These are phyloP conservation scores for Hydrolagus colliei DNA, from an alignment of 2,797 vertebrate species.

Conservation along the genomic window DNA sequence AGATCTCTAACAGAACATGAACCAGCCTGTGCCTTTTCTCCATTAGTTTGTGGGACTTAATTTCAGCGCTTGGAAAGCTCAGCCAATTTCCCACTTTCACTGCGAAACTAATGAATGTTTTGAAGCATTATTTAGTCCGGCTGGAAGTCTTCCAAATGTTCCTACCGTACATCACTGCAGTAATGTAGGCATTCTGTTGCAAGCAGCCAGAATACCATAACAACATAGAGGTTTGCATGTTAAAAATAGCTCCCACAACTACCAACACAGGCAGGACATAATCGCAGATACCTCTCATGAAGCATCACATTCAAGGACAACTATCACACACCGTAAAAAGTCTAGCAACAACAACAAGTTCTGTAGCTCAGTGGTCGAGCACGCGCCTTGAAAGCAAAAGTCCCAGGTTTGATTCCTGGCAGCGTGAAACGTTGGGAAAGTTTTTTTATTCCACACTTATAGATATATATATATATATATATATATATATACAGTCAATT, in stretches of 20 bases:
- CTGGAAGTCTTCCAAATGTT: constrained; percentile 13
- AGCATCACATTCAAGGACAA: neutral
- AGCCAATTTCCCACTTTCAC: constrained; percentile 10
- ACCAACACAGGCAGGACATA: neutral
- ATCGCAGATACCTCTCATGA: neutral
- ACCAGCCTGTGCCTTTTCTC: neutral
- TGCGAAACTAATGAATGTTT: constrained; percentile 9
- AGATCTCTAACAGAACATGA: constrained; percentile 20
- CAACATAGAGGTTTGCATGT: neutral
- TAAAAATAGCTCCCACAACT: constrained; percentile 8
- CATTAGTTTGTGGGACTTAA: constrained; percentile 16
- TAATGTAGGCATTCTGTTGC: constrained; percentile 1
- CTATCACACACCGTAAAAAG: neutral
- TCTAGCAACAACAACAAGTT: neutral
- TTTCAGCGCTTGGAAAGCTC: constrained; percentile 9
- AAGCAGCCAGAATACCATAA: neutral
- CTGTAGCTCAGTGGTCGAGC: too few relatives aligned
- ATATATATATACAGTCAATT: too few relatives aligned
- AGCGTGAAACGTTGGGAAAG: too few relatives aligned
- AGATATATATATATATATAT: too few relatives aligned
- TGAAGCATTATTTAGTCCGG: neutral
- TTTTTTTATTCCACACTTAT: too few relatives aligned
- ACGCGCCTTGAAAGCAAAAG: too few relatives aligned
- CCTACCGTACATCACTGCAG: constrained; percentile 17
- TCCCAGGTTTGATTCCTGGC: too few relatives aligned